A percentile compares a stretch with the other conserved stretches of the same genome.
These are phyloP conservation scores for Protonemura montana DNA, from an alignment of 2,888 invertebrate species.

Conservation along the genomic window DNA sequence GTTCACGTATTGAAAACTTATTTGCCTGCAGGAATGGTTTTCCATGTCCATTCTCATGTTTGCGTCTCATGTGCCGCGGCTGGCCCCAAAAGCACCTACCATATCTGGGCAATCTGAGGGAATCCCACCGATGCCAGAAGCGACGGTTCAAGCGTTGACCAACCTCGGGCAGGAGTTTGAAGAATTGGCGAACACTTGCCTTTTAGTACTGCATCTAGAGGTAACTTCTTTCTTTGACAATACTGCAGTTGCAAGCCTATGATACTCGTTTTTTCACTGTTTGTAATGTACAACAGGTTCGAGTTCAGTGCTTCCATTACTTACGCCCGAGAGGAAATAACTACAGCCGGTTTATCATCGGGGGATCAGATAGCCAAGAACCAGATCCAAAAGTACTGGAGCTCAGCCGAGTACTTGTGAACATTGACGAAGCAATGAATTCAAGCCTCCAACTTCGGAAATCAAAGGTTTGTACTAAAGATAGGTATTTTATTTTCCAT, in stretches of 20 bases:
- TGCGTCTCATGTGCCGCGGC: slow-evolving; percentile 65
- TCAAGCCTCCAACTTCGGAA: slow-evolving; percentile 79
- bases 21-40: slow-evolving; percentile 75
- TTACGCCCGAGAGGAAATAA: slow-evolving; percentile 68
- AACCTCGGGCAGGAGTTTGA: slow-evolving; percentile 82
- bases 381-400: slow-evolving; percentile 79
- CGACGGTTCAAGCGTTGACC: slow-evolving; percentile 70
- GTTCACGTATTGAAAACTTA: background rate
- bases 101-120: slow-evolving; percentile 46
- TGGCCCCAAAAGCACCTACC: slow-evolving; percentile 54
- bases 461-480: slow-evolving; percentile 68
- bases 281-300: slow-evolving; percentile 68
- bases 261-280: background rate
- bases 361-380: slow-evolving; percentile 76
- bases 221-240: slow-evolving; percentile 58
- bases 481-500: slow-evolving; percentile 44
- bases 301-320: slow-evolving; percentile 96
- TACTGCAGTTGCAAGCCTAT: background rate
- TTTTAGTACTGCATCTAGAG: slow-evolving; percentile 92
- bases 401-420: slow-evolving; percentile 77
- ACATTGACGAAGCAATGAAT: slow-evolving; percentile 79
- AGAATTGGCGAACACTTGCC: slow-evolving; percentile 88
- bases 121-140: slow-evolving; percentile 61
- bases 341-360: slow-evolving; percentile 56
- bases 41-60: slow-evolving; percentile 70